These are phyloP conservation scores for Rhynchonycteris naso DNA, from an alignment of 2,797 vertebrate genomes.

Conservation along the genomic window DNA sequence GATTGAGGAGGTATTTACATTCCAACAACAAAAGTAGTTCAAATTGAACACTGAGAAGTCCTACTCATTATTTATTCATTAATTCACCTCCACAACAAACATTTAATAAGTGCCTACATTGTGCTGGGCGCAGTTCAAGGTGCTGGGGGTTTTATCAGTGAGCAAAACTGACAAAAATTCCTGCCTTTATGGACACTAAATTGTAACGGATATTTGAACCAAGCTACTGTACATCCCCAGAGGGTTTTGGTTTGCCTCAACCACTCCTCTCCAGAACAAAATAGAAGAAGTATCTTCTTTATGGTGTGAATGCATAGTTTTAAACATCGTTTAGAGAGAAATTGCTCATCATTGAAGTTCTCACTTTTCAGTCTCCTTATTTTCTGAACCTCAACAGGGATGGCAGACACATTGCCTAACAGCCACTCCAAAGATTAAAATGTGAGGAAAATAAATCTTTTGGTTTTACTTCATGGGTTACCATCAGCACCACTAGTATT, in stretches of 20 bases:
- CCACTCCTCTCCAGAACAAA: not conserved
- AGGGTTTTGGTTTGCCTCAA: not conserved
- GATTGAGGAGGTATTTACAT: not conserved
- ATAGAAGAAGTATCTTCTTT: not conserved
- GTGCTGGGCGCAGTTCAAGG: not conserved
- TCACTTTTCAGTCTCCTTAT: not conserved
- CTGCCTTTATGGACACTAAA: not conserved
- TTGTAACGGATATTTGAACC: not conserved
- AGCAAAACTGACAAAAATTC: not conserved
- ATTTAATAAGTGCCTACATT: not conserved
- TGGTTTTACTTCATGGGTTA: not conserved
- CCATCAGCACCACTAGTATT: not conserved
- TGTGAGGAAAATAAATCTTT: not conserved
- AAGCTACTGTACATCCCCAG: not conserved
- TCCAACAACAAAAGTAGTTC: constrained; percentile 18
- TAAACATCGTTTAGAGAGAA: not conserved
- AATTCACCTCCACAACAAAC: not conserved
- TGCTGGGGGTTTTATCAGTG: not conserved
- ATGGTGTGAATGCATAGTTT: not conserved
- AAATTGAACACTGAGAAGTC: not conserved
- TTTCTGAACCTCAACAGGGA: not conserved
- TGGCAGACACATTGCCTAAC: not conserved
- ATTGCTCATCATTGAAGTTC: not conserved
- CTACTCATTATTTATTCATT: not conserved
- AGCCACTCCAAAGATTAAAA: not conserved